These are phyloP conservation scores for Anomalospiza imberbis DNA, from an alignment of 2,797 vertebrate genomes.

Conservation along the genomic window DNA sequence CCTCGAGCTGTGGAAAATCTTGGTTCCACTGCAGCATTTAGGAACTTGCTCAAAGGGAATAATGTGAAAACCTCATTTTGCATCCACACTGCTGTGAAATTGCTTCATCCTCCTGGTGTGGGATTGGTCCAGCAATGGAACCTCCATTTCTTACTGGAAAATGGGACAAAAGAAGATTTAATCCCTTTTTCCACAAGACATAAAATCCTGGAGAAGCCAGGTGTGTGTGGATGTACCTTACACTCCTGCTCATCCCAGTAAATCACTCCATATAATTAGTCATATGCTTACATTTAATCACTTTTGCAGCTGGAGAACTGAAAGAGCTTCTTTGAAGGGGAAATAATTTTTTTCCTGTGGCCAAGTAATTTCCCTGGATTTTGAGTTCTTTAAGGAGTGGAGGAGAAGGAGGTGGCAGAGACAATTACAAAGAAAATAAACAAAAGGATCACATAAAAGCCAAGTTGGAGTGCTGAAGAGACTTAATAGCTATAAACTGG, in stretches of 20 bases:
- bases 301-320: background rate
- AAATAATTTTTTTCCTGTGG: background rate
- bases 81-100: background rate
- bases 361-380: background rate
- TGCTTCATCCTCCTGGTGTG: background rate
- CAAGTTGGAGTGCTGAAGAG: constrained; percentile 32
- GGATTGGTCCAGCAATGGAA: background rate
- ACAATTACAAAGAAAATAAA: constrained; percentile 9
- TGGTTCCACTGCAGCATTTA: background rate
- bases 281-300: background rate
- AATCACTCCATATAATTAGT: background rate
- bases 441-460: constrained; percentile 40
- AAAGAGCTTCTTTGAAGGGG: background rate
- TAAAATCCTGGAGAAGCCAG: background rate
- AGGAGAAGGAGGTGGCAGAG: background rate
- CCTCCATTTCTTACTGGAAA: background rate
- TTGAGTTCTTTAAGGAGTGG: background rate
- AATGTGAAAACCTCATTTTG: background rate
- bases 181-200: accelerated
- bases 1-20: background rate
- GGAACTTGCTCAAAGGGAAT: background rate
- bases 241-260: background rate
- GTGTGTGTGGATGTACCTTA: background rate
- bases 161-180: background rate
- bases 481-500: constrained; percentile 44